Conservation (phyloP, 2,888 invertebrate species). For the Macrophya annulata region DNA sequence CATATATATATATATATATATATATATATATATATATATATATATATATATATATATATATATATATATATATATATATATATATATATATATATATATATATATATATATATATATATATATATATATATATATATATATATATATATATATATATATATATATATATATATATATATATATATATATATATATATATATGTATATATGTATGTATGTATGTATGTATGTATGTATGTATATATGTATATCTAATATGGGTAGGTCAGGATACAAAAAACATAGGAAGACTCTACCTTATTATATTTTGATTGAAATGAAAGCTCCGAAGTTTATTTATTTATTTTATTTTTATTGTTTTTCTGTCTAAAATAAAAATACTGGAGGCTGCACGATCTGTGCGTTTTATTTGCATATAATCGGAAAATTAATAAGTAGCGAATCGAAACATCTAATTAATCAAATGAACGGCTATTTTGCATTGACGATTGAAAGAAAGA, state of each 20-base stretch:
- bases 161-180: too few relatives aligned
- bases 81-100: too few relatives aligned
- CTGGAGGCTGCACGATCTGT: not conserved
- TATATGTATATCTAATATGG: slow-evolving; percentile 38
- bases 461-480: not conserved
- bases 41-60: too few relatives aligned
- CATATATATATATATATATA: not conserved
- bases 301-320: slow-evolving; percentile 69
- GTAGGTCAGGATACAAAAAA: slow-evolving; percentile 64
- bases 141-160: too few relatives aligned
- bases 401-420: not conserved
- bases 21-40: too few relatives aligned
- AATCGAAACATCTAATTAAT: not conserved
- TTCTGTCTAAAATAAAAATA: slow-evolving; percentile 28
- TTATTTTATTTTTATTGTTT: slow-evolving; percentile 6
- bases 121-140: too few relatives aligned
- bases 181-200: too few relatives aligned
- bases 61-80: too few relatives aligned
- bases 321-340: slow-evolving; percentile 69
- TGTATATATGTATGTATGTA: too few relatives aligned
- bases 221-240: not conserved
- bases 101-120: too few relatives aligned
- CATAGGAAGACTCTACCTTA: slow-evolving; percentile 75
- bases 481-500: not conserved
- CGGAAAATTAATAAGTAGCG: slow-evolving; percentile 20